These are phyloP conservation scores for Coecobrya sp. DNA, from an alignment of 2,888 invertebrate genomes.

Conservation along the genomic window DNA sequence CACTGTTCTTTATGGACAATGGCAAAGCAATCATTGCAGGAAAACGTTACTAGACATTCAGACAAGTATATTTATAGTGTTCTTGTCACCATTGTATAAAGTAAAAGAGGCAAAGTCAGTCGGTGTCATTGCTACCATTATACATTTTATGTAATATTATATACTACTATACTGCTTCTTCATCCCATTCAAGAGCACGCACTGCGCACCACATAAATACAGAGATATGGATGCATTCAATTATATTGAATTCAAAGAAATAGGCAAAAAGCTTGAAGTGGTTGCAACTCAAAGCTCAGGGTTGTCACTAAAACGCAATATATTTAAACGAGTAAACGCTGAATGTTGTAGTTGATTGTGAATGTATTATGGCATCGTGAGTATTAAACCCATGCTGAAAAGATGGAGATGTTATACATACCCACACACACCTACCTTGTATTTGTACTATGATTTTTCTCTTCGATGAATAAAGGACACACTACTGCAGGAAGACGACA, in stretches of 20 bases:
- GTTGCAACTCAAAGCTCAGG: constrained; percentile 4
- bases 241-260: constrained; percentile 51
- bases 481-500: background rate
- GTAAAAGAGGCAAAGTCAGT: constrained; percentile 72
- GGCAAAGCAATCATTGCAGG: constrained; percentile 68
- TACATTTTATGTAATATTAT: background rate
- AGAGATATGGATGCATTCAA: constrained; percentile 33
- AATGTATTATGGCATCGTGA: no score
- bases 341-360: no score
- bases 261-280: constrained; percentile 31
- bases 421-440: no score
- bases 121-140: constrained; percentile 73
- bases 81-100: constrained; percentile 49
- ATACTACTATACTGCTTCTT: constrained; percentile 45
- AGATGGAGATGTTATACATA: background rate
- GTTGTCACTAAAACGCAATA: no score
- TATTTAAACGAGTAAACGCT: no score
- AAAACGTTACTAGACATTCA: constrained; percentile 31
- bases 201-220: constrained; percentile 22
- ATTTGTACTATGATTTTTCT: background rate
- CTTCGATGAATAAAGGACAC: constrained; percentile 1
- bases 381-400: background rate
- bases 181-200: constrained; percentile 59
- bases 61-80: constrained; percentile 19
- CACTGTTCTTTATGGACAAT: constrained; percentile 62